phyloP scores from a whole-genome alignment of 2,797 vertebrate genomes.

The Choloepus didactylus region DNA sequence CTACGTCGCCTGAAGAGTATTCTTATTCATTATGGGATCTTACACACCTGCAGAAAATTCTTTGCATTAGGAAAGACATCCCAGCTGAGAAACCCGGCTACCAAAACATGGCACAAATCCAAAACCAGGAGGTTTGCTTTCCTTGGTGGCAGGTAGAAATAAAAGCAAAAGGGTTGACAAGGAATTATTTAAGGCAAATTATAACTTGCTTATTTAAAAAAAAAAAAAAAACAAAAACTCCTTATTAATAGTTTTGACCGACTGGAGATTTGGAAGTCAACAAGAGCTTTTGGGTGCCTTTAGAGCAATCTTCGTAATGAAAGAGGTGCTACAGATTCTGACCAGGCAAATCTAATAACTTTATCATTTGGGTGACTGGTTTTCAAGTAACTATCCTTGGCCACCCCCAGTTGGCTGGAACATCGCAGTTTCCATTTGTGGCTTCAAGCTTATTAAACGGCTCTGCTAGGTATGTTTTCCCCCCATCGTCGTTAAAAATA shows the following conservation, averaged over 20 bases:
- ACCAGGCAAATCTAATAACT: conserved; percentile 55
- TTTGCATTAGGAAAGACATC: background rate
- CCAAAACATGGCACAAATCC: background rate
- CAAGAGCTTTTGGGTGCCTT: background rate
- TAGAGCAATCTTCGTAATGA: background rate
- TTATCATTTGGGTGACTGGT: background rate
- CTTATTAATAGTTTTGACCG: conserved; percentile 42
- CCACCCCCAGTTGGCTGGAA: conserved; percentile 37
- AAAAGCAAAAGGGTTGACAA: background rate
- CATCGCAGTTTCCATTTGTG: conserved; percentile 50
- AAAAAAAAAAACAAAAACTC: background rate
- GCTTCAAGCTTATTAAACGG: conserved; percentile 62
- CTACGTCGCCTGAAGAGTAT: background rate
- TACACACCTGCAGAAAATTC: background rate
- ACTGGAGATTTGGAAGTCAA: conserved; percentile 34
- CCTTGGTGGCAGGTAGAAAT: background rate
- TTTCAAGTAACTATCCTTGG: background rate
- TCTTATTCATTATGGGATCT: background rate
- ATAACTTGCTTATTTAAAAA: conserved; percentile 16
- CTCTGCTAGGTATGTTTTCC: conserved; percentile 50
- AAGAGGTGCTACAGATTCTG: background rate
- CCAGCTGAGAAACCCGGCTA: background rate
- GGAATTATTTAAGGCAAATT: background rate
- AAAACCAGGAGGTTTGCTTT: background rate
- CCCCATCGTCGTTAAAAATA: conserved; percentile 75